Percentiles rank a stretch among this genome's conserved stretches.
Conservation (phyloP, 2,797 vertebrate genomes). For the Xiphophorus birchmanni region DNA sequence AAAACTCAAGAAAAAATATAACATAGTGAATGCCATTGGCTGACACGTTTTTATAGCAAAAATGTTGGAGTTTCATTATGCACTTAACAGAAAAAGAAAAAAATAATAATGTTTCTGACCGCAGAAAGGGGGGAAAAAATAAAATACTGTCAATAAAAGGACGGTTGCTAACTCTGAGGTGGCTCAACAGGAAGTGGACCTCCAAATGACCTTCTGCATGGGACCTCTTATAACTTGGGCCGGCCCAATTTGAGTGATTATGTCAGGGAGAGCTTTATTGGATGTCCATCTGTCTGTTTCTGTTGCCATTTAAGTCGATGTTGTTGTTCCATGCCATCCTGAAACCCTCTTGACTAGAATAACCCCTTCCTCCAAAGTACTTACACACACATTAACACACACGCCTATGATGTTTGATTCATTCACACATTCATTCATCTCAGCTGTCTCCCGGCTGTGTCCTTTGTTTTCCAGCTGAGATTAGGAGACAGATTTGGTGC, state of each 20-base stretch:
- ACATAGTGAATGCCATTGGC: background rate
- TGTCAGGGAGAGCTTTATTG: background rate
- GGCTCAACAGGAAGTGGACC: background rate
- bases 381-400: background rate
- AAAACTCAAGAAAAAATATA: background rate
- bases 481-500: slow-evolving; percentile 73
- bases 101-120: background rate
- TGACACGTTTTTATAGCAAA: background rate
- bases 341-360: slow-evolving; percentile 16
- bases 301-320: slow-evolving; percentile 21
- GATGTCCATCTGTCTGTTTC: slow-evolving; percentile 17
- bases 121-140: background rate
- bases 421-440: slow-evolving; percentile 59
- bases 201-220: background rate
- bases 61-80: background rate
- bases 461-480: slow-evolving; percentile 72
- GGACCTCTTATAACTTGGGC: background rate
- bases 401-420: slow-evolving; percentile 23
- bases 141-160: background rate
- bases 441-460: slow-evolving; percentile 45
- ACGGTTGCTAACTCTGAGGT: background rate
- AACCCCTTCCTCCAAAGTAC: background rate
- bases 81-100: background rate
- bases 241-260: background rate
- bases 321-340: slow-evolving; percentile 27